A percentile compares a stretch with the other conserved stretches of the same genome.
Evolutionary conservation across 2,797 vertebrate genomes (phyloP).

Genomic region (Enteromius unitaeniatus): DNA sequence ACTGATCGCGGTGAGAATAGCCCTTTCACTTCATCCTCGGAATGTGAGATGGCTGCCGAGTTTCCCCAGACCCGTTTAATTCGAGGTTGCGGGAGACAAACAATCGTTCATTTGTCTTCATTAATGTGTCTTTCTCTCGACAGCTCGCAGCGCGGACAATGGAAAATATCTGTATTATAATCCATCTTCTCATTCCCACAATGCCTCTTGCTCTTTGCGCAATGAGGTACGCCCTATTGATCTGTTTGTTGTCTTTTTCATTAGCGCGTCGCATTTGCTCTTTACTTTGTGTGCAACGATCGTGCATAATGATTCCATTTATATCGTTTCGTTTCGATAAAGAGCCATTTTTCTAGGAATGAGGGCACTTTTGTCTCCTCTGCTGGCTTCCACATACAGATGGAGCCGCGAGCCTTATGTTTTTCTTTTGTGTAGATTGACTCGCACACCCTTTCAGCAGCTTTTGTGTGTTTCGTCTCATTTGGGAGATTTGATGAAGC

Average conservation of each 20-base stretch:
- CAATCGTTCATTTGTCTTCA: conserved; percentile 52
- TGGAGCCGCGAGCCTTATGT: conserved; percentile 54
- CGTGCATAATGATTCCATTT: conserved; percentile 55
- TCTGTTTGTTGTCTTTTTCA: conserved; percentile 51
- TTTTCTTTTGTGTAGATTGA: conserved; percentile 59
- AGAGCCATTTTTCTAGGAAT: conserved; percentile 46
- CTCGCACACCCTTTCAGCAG: conserved; percentile 53
- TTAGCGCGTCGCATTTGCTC: conserved; percentile 43
- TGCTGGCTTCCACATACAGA: conserved; percentile 41
- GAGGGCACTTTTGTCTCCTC: conserved; percentile 50
- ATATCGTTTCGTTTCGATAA: conserved; percentile 51
- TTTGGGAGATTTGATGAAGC: conserved; percentile 65
- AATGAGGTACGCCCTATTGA: conserved; percentile 57
- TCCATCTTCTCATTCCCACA: conserved; percentile 42
- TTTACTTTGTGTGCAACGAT: conserved; percentile 50
- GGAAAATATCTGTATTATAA: conserved; percentile 56
- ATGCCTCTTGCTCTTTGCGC: conserved; percentile 53
- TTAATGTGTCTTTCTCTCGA: conserved; percentile 50
- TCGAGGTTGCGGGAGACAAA: conserved; percentile 26
- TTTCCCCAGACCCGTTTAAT: conserved; percentile 34
- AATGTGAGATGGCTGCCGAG: conserved; percentile 28
- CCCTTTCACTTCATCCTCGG: conserved; percentile 14
- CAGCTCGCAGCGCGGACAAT: conserved; percentile 48
- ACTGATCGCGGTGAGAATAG: conserved; percentile 37
- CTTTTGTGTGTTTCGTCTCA: conserved; percentile 56